phyloP scores from a whole-genome alignment of 2,888 invertebrate species.

The Mesorhabditis sp. region DNA sequence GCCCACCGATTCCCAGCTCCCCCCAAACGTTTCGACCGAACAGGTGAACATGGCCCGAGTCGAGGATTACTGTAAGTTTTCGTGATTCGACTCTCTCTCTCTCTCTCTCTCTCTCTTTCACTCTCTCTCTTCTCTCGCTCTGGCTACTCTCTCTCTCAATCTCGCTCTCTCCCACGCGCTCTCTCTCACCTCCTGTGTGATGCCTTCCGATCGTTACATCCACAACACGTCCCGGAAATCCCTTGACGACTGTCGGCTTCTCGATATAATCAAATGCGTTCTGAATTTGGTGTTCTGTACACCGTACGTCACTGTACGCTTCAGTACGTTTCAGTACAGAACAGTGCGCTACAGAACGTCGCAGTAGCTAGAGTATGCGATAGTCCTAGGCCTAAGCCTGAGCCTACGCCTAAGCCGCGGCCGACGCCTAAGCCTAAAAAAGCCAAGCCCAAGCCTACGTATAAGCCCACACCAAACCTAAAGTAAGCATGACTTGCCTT shows the following conservation, averaged over 20 bases:
- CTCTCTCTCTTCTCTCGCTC: neutral
- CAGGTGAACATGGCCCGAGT: constrained; percentile 65
- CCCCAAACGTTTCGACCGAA: constrained; percentile 70
- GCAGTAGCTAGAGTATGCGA: too few species aligned
- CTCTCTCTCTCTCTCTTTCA: neutral
- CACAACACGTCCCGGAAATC: constrained; percentile 65
- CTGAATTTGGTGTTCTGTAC: constrained; percentile 13
- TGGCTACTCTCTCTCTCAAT: constrained; percentile 5
- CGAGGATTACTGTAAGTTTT: constrained; percentile 61
- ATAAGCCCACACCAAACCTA: too few species aligned
- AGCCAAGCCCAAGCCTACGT: too few species aligned
- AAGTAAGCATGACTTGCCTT: constrained; percentile 14
- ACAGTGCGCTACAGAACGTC: neutral
- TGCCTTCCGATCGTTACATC: constrained; percentile 67
- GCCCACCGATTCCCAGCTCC: constrained; percentile 66
- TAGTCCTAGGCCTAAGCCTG: too few species aligned
- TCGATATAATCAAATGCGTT: constrained; percentile 61
- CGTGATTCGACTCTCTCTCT: neutral
- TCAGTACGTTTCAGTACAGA: too few species aligned
- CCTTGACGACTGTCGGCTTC: constrained; percentile 61
- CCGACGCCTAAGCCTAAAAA: too few species aligned
- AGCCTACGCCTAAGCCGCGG: too few species aligned
- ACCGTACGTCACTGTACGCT: too few species aligned
- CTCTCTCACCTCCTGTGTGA: constrained; percentile 59
- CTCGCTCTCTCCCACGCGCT: neutral